A percentile compares a stretch with the other conserved stretches of the same genome.
These are phyloP conservation scores for Melangyna quadrimaculata DNA, from an alignment of 2,888 invertebrate genomes.

Conservation along the genomic window DNA sequence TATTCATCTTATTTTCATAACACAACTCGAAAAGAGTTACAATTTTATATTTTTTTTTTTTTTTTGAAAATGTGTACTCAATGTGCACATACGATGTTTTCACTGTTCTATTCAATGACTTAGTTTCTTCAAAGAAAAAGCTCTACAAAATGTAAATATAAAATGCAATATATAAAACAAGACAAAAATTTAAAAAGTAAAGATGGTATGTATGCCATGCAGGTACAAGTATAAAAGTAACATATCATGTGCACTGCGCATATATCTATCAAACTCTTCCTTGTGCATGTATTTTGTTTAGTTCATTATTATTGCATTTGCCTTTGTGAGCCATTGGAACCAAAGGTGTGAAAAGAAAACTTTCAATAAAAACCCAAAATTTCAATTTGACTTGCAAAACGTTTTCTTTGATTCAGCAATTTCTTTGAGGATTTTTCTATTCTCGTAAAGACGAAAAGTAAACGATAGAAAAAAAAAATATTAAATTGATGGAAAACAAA, in stretches of 20 bases:
- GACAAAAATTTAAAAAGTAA: neutral
- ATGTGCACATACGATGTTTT: neutral
- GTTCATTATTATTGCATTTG: neutral
- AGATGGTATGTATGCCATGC: too few species aligned
- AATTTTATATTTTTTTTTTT: too few species aligned
- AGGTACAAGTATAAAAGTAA: neutral
- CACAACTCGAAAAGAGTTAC: neutral
- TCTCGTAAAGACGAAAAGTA: neutral
- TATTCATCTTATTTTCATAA: too few species aligned
- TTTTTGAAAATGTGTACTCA: neutral
- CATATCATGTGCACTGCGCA: neutral
- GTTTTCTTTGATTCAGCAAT: constrained; percentile 45
- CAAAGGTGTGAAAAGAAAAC: constrained; percentile 22
- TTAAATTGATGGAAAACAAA: neutral
- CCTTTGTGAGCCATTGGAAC: neutral
- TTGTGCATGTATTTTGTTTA: neutral
- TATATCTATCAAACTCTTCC: neutral
- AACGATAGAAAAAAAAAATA: neutral
- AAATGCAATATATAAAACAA: neutral
- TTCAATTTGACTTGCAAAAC: constrained; percentile 67
- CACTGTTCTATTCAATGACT: too few species aligned
- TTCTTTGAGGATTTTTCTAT: constrained; percentile 35
- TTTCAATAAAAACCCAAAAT: constrained; percentile 56
- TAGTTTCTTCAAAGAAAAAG: neutral
- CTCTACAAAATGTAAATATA: neutral